These are phyloP conservation scores for Acanthiza pusilla DNA, from an alignment of 2,797 vertebrate genomes.

Conservation along the genomic window DNA sequence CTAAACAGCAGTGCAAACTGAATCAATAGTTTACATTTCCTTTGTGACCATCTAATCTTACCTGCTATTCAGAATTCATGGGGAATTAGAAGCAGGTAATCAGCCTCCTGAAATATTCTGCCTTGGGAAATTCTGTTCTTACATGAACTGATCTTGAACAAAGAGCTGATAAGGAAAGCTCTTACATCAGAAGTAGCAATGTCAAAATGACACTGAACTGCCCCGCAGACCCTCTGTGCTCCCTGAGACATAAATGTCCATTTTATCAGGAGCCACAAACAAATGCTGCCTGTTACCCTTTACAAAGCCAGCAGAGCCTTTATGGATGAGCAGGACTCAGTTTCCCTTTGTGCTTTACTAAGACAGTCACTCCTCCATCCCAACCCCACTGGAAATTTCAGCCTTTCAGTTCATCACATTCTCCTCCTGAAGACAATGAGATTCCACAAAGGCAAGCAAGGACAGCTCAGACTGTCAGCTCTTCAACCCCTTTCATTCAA, in stretches of 20 bases:
- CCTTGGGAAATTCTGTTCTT: background rate
- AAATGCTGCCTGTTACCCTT: background rate
- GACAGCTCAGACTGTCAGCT: background rate
- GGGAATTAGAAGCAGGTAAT: background rate
- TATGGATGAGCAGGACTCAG: background rate
- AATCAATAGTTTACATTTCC: constrained; percentile 15
- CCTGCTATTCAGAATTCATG: constrained; percentile 23
- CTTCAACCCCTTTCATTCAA: background rate
- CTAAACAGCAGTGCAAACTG: background rate
- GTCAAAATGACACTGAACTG: background rate
- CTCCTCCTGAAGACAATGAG: background rate
- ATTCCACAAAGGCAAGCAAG: background rate
- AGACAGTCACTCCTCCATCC: background rate
- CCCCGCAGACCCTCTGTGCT: background rate
- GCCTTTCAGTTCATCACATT: background rate
- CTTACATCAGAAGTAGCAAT: background rate
- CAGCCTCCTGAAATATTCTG: background rate
- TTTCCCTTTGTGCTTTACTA: background rate
- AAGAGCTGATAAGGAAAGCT: background rate
- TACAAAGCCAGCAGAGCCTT: background rate
- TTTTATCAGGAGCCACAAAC: background rate
- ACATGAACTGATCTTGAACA: background rate
- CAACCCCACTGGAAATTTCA: background rate
- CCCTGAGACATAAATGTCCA: background rate
- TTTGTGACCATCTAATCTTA: constrained; percentile 21